Conservation (phyloP, 2,888 invertebrate genomes). For the Matsumyia berberina region DNA sequence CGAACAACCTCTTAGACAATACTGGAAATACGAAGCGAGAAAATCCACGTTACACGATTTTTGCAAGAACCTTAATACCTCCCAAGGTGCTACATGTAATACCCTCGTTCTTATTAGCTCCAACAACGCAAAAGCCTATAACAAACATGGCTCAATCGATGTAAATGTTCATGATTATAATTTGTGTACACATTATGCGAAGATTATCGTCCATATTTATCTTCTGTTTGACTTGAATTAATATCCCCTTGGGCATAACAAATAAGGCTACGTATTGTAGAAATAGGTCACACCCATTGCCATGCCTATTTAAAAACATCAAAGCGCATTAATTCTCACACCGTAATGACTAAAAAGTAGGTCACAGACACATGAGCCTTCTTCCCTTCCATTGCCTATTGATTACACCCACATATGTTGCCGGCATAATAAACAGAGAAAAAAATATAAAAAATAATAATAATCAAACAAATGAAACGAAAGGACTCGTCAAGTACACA, state of each 20-base stretch:
- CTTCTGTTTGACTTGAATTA: constrained; percentile 18
- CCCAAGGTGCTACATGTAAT: no score
- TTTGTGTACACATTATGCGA: background rate
- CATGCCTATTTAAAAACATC: constrained; percentile 29
- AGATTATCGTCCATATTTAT: background rate
- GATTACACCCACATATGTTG: constrained; percentile 8
- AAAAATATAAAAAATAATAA: constrained; percentile 16
- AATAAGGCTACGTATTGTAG: constrained; percentile 23
- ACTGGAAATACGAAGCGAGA: no score
- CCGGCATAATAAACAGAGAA: constrained; percentile 2
- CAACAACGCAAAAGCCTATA: background rate
- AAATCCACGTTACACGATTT: no score
- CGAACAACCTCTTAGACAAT: no score
- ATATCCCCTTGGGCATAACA: background rate
- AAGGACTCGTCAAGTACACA: constrained; percentile 5
- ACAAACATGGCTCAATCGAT: constrained; percentile 4
- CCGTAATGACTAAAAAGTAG: constrained; percentile 3
- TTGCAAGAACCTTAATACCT: no score
- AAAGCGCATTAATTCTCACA: constrained; percentile 29
- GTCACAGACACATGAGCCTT: constrained; percentile 16
- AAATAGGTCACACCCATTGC: constrained; percentile 27
- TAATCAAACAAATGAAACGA: background rate
- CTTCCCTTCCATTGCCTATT: background rate
- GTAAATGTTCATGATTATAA: constrained; percentile 14
- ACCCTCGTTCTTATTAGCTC: background rate